Percentiles rank a stretch among this genome's conserved stretches.
These are phyloP conservation scores for Mus caroli DNA, from an alignment of 2,797 vertebrate species.

Conservation along the genomic window DNA sequence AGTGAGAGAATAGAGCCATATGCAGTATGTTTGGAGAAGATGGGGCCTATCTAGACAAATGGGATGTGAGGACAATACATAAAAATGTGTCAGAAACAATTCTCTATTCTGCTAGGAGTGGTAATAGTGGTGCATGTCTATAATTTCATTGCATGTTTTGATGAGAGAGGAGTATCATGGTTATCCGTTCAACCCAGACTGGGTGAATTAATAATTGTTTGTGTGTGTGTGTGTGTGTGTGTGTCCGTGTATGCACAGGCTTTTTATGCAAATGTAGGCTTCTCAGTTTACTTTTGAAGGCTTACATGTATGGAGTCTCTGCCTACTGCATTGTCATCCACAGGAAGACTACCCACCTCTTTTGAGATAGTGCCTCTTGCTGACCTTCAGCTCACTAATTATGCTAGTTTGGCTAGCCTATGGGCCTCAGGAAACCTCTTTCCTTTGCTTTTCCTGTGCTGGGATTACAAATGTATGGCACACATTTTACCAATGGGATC, in stretches of 20 bases:
- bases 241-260: no score
- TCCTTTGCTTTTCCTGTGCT: not conserved
- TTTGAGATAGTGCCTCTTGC: not conserved
- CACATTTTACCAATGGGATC: not conserved
- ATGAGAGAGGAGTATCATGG: no score
- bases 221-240: not conserved
- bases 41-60: not conserved
- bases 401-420: not conserved
- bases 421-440: not conserved
- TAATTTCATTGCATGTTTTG: not conserved
- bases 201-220: not conserved
- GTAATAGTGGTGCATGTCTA: not conserved
- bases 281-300: not conserved
- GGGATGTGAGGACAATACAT: not conserved
- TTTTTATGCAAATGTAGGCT: not conserved
- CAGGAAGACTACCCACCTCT: not conserved
- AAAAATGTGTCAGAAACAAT: slow-evolving; percentile 47
- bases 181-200: not conserved
- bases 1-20: not conserved
- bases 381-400: not conserved
- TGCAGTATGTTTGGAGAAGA: not conserved
- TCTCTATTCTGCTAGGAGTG: no score
- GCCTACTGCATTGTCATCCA: not conserved
- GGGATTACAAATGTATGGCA: not conserved
- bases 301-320: not conserved